phyloP scores from a whole-genome alignment of 2,113 vertebrate genomes.

The Ancistrus triradiatus region DNA sequence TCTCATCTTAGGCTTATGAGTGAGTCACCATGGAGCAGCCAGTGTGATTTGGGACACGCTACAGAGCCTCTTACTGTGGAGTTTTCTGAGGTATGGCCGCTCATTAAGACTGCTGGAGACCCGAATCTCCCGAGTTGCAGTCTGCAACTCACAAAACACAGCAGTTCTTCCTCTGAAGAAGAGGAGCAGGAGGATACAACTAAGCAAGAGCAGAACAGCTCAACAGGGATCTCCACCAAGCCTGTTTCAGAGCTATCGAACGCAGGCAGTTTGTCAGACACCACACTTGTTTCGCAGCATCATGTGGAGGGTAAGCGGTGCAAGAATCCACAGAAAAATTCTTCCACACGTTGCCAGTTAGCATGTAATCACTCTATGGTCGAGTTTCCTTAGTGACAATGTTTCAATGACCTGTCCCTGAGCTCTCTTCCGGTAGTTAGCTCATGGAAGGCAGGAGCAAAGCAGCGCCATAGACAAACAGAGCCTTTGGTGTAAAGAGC shows the following conservation, averaged over 20 bases:
- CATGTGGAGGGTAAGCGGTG: slow-evolving; percentile 53
- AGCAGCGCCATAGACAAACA: too few relatives aligned
- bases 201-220: slow-evolving; percentile 13
- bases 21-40: slow-evolving; percentile 63
- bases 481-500: too few relatives aligned
- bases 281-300: slow-evolving; percentile 32
- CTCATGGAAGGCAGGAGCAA: too few relatives aligned
- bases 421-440: too few relatives aligned
- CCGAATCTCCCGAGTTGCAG: slow-evolving; percentile 52
- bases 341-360: too few relatives aligned
- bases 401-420: too few relatives aligned
- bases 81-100: slow-evolving; percentile 70
- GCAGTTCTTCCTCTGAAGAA: not conserved
- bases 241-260: not conserved
- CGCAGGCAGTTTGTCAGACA: slow-evolving; percentile 33
- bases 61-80: slow-evolving; percentile 61
- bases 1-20: slow-evolving; percentile 52
- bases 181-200: slow-evolving; percentile 21
- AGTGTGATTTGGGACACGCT: slow-evolving; percentile 64
- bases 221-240: slow-evolving; percentile 25
- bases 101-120: slow-evolving; percentile 66
- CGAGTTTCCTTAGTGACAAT: too few relatives aligned
- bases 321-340: too few relatives aligned
- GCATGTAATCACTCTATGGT: too few relatives aligned
- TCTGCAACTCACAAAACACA: slow-evolving; percentile 42